Conservation (phyloP, 64 coral and sea anemone genomes). For the Platygyra sinensis region DNA sequence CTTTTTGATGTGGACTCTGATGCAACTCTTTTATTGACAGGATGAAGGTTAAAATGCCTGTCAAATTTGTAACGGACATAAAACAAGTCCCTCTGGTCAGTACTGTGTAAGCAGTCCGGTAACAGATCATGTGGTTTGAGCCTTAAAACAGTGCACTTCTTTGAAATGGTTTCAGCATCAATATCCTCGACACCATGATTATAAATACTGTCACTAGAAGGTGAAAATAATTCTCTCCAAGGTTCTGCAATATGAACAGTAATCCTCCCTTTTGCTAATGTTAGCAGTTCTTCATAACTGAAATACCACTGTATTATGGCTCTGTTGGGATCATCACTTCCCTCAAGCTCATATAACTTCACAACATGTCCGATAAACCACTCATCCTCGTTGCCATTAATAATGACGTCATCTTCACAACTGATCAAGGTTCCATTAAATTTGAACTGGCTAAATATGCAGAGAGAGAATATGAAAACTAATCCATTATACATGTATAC, state of each 20-base stretch:
- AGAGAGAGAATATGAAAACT: neutral
- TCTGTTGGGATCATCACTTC: constrained; percentile 28
- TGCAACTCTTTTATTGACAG: constrained; percentile 26
- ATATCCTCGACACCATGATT: constrained; percentile 13
- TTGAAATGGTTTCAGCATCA: constrained; percentile 46
- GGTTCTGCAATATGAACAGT: neutral
- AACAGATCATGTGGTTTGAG: constrained; percentile 20
- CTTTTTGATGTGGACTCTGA: constrained; percentile 13
- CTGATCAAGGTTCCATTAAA: neutral
- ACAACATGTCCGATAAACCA: constrained; percentile 28
- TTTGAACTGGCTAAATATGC: constrained; percentile 25
- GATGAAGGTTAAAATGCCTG: constrained; percentile 23
- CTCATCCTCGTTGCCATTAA: constrained; percentile 1
- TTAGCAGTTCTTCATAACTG: constrained; percentile 30
- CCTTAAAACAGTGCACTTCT: constrained; percentile 13
- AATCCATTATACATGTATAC: neutral
- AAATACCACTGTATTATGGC: constrained; percentile 59
- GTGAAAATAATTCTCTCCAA: constrained; percentile 52
- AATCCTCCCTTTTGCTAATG: neutral
- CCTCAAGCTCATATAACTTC: constrained; percentile 31
- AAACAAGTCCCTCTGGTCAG: constrained; percentile 5
- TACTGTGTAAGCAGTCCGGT: neutral
- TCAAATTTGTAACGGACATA: constrained; percentile 60
- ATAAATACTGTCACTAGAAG: neutral
- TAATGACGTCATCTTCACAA: constrained; percentile 42